Base-by-base conservation (phyloP, 2,113 vertebrate species). In the Cinclus cinclus region DNA sequence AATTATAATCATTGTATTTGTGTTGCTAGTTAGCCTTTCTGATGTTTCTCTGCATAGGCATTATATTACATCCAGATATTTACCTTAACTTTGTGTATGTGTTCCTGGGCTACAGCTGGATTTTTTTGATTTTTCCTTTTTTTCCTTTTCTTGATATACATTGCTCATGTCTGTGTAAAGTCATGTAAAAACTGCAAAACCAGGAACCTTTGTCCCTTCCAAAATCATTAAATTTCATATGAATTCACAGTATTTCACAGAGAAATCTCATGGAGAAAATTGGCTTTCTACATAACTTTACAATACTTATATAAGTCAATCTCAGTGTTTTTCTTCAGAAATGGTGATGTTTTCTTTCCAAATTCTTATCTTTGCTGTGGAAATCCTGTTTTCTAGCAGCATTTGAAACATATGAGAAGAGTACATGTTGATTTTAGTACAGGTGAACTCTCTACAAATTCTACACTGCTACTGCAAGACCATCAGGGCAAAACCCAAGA, bases 341-440 rank as follows among this genome's bases (percentile, higher is more conserved):
- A 91, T 31, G n/a, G 18, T 58, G 37, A 83, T 60, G 47, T 63
- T 67, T 60, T 65, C 65, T 65, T 82, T 62, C 41, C n/a, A 79
- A 97, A 93, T 81, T n/a, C 7, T 97, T 75, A 74, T 69, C 65
- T 89, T 91, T 92, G 64, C 31, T 39, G 15, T 39, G 56, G 88
- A 94, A 94, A 92, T 41, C 13, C 12, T 89, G 13, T 49, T 77
- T 95, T 92, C 35, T 65, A 53, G 55, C 28, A 46, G n/a, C 23
- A 56, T 86, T 68, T 76, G 25, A 37, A 71, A 16, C 10, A 25
- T 42, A 14, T 84, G 68, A 65, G 64, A 56, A 67, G 28, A 94
- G 15, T 28, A 69, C 5, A 8, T 55, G 52, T 74, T 87, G 1
- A 2, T 75, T 90, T 52, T n/a, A 68, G 41, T 28, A 59, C 5